A percentile compares a stretch with the other conserved stretches of the same genome.
These are phyloP conservation scores for Drosophila mojavensis DNA, from an alignment of 1,140 invertebrate species.

Conservation along the genomic window DNA sequence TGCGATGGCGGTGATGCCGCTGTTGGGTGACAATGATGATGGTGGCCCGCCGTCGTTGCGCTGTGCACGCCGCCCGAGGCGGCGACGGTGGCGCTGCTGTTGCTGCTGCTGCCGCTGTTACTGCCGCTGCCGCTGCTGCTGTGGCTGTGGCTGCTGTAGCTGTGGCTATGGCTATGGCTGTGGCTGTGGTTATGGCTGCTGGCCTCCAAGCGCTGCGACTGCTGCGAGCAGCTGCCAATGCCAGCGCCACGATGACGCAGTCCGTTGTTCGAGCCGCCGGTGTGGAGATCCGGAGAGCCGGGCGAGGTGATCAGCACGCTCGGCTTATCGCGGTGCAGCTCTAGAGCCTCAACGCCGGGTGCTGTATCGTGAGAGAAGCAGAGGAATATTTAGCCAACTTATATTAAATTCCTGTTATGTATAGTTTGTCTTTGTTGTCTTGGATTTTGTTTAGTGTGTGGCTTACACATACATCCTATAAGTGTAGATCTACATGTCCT, in stretches of 20 bases:
- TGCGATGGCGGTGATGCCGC: slow-evolving; percentile 49
- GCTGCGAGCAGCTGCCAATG: slow-evolving; percentile 42
- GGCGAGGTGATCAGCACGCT: slow-evolving; percentile 94
- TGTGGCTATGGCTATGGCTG: no score
- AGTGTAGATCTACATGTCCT: background rate
- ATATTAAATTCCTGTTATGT: background rate
- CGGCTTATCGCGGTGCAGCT: slow-evolving; percentile 88
- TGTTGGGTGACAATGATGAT: slow-evolving; percentile 70
- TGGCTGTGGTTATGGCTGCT: no score
- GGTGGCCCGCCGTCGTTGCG: slow-evolving; percentile 80
- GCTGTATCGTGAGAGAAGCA: slow-evolving; percentile 25
- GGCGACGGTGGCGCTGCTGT: slow-evolving; percentile 54
- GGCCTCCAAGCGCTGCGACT: slow-evolving; percentile 35
- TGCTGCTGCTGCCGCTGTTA: slow-evolving; percentile 71
- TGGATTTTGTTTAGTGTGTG: slow-evolving; percentile 10
- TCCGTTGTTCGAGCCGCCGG: slow-evolving; percentile 72
- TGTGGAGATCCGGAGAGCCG: slow-evolving; percentile 91
- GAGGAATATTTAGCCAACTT: background rate
- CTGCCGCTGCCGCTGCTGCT: slow-evolving; percentile 63
- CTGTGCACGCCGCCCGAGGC: slow-evolving; percentile 60
- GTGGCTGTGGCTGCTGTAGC: slow-evolving; percentile 47
- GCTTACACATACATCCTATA: slow-evolving; percentile 27
- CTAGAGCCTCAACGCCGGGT: slow-evolving; percentile 66
- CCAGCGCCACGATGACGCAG: slow-evolving; percentile 65
- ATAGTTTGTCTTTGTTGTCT: background rate